Conservation (phyloP, 2,113 vertebrate genomes). For the Pyrgilauda ruficollis region DNA sequence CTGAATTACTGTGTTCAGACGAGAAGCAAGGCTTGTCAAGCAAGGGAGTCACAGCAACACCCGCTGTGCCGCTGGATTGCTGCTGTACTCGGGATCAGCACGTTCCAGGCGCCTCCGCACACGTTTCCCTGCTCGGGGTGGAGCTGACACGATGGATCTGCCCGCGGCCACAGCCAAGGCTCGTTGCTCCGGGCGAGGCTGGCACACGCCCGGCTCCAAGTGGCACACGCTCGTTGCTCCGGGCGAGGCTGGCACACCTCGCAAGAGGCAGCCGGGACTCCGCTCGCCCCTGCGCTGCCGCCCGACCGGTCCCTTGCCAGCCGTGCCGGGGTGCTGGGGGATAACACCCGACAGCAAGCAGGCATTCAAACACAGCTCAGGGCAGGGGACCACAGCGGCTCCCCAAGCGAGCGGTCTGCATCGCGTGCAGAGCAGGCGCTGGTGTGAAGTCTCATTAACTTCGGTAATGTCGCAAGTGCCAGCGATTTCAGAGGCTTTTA, state of each 20-base stretch:
- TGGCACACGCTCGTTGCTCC: rapidly evolving
- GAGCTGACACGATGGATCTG: neutral
- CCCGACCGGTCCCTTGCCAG: neutral
- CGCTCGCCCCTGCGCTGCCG: neutral
- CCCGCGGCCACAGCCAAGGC: neutral
- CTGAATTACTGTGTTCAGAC: neutral
- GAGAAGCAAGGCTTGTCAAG: neutral
- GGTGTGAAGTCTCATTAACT: neutral
- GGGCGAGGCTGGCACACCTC: neutral
- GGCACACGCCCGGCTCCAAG: neutral
- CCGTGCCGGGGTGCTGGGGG: rapidly evolving
- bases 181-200: rapidly evolving
- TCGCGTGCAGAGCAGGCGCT: neutral
- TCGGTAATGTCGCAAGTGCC: neutral
- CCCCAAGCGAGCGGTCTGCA: neutral
- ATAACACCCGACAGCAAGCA: no score
- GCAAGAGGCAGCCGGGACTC: rapidly evolving
- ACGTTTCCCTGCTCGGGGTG: rapidly evolving
- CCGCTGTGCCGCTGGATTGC: no score
- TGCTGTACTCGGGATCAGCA: neutral
- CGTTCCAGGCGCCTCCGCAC: neutral
- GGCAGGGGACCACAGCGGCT: no score
- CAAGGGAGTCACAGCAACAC: neutral
- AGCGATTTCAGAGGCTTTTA: neutral
- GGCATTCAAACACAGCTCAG: no score